phyloP scores from a whole-genome alignment of 1,140 invertebrate species.

The Diorhabda elongata region DNA sequence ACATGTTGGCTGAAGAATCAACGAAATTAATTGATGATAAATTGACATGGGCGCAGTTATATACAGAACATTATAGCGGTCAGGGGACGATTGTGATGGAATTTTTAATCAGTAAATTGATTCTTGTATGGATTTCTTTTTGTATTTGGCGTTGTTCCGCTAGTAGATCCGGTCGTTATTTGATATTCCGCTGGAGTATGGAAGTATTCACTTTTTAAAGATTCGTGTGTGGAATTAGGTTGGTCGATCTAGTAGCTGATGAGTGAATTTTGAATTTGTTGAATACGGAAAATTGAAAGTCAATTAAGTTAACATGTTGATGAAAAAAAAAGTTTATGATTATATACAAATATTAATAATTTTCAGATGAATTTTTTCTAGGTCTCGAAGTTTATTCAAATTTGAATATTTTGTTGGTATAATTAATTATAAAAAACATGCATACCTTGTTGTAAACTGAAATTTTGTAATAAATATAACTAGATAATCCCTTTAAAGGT shows the following conservation, averaged over 20 bases:
- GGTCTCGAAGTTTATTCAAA: no score
- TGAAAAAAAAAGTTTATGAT: no score
- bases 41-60: slow-evolving; percentile 46
- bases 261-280: neutral
- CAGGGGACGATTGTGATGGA: slow-evolving; percentile 32
- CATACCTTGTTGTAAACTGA: no score
- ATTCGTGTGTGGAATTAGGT: slow-evolving; percentile 5
- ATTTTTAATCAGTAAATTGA: slow-evolving; percentile 22
- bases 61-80: slow-evolving; percentile 40
- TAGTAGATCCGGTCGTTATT: slow-evolving; percentile 28
- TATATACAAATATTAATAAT: no score
- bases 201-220: slow-evolving; percentile 27
- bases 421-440: no score
- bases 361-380: no score
- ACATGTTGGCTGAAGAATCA: slow-evolving; percentile 41
- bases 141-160: slow-evolving; percentile 32
- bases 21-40: slow-evolving; percentile 33
- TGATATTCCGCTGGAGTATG: slow-evolving; percentile 20
- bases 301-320: neutral
- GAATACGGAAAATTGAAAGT: neutral
- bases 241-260: neutral
- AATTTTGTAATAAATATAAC: no score
- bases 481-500: no score
- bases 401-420: no score
- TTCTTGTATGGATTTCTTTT: slow-evolving; percentile 17